These are phyloP conservation scores for Zele albiditarsus DNA, from an alignment of 2,888 invertebrate genomes.

Conservation along the genomic window DNA sequence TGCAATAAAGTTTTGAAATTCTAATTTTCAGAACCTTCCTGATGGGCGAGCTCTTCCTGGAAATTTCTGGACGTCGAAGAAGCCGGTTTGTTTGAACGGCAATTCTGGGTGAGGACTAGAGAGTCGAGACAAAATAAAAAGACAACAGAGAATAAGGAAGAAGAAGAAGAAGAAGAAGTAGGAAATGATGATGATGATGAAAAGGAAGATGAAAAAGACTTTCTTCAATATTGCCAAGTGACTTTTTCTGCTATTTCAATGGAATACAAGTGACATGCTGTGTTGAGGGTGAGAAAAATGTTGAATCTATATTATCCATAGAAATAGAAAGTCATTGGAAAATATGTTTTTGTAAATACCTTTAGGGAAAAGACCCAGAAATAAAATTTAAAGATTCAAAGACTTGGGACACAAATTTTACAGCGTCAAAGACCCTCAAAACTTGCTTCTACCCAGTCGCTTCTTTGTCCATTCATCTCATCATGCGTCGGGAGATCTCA, in stretches of 20 bases:
- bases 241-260: background rate
- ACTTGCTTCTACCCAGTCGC: background rate
- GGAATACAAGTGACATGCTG: background rate
- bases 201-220: background rate
- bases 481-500: background rate
- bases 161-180: background rate
- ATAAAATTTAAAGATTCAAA: background rate
- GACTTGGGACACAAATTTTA: slow-evolving; percentile 1
- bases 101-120: background rate
- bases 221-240: background rate
- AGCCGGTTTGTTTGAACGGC: slow-evolving; percentile 6
- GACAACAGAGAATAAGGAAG: background rate
- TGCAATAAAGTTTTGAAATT: slow-evolving; percentile 11
- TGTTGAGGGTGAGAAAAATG: background rate
- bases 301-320: background rate
- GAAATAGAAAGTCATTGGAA: background rate
- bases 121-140: slow-evolving; percentile 3
- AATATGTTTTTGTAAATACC: background rate
- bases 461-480: background rate
- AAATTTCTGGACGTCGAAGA: background rate
- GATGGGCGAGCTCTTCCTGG: background rate
- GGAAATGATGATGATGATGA: background rate
- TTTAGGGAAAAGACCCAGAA: background rate
- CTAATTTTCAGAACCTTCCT: background rate
- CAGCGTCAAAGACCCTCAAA: background rate